Evolutionary conservation across 2,113 vertebrate genomes (phyloP).

Genomic region (Agapornis roseicollis): DNA sequence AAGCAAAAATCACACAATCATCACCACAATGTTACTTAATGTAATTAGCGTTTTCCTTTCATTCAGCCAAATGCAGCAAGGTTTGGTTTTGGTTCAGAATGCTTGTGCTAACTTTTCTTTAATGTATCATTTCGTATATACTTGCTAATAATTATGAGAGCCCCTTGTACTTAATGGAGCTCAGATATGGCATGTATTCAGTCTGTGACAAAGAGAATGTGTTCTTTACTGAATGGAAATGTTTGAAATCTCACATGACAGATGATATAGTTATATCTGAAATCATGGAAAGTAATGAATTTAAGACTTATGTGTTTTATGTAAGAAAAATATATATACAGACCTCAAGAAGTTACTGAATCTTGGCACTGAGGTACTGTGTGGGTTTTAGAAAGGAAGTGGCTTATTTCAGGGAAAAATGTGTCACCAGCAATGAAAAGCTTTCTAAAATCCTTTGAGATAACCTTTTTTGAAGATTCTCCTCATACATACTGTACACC

Average conservation of each 20-base stretch:
- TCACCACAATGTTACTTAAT: background rate
- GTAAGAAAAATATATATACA: slow-evolving; percentile 46
- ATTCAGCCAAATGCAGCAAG: background rate
- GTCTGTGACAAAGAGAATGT: background rate
- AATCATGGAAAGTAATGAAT: slow-evolving; percentile 47
- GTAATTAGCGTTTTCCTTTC: background rate
- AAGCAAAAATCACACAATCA: background rate
- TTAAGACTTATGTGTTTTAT: slow-evolving; percentile 39
- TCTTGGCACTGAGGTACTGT: slow-evolving; percentile 66
- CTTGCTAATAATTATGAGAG: background rate
- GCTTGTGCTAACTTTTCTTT: background rate
- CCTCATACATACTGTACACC: slow-evolving; percentile 77
- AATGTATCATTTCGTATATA: background rate
- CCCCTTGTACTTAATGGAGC: background rate
- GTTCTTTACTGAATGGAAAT: slow-evolving; percentile 29
- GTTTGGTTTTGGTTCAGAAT: background rate
- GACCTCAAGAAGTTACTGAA: slow-evolving; percentile 47
- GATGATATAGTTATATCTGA: background rate
- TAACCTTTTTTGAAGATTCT: slow-evolving; percentile 70
- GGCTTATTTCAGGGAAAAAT: slow-evolving; percentile 80
- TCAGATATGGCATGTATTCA: background rate
- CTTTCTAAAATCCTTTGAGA: slow-evolving; percentile 68
- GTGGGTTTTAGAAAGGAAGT: slow-evolving; percentile 88
- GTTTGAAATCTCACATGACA: slow-evolving; percentile 17
- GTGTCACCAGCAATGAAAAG: slow-evolving; percentile 75